Conservation (phyloP, 2,797 vertebrate species). For the Neosilurus mollespiculum region DNA sequence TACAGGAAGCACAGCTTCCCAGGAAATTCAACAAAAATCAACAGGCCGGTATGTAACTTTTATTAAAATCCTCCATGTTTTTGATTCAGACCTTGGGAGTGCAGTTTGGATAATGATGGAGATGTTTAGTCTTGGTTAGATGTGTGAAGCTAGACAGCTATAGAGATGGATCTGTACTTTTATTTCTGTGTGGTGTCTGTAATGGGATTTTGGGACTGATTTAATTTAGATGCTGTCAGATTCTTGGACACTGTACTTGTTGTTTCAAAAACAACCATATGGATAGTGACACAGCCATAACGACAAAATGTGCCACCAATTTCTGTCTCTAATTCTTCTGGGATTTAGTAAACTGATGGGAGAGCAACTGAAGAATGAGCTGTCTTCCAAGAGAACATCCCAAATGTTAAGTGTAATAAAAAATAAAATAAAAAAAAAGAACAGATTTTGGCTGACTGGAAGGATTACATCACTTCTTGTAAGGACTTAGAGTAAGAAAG, state of each 20-base stretch:
- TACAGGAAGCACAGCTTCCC: constrained; percentile 47
- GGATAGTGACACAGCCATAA: not conserved
- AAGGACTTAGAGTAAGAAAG: constrained; percentile 1
- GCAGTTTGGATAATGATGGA: constrained; percentile 1
- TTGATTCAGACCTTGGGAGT: not conserved
- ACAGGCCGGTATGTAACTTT: not conserved
- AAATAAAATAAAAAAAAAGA: too few relatives aligned
- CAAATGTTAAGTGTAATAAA: constrained; percentile 14
- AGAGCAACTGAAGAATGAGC: constrained; percentile 23
- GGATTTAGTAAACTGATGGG: constrained; percentile 4
- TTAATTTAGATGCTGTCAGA: constrained; percentile 17
- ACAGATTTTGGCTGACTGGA: not conserved
- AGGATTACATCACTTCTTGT: not conserved
- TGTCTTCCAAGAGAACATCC: not conserved
- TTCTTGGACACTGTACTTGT: not conserved
- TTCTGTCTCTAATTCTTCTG: constrained; percentile 10
- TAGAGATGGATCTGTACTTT: not conserved
- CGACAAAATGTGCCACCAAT: constrained; percentile 13
- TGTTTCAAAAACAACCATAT: constrained; percentile 8
- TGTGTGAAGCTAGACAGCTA: not conserved
- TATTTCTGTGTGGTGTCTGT: constrained; percentile 13
- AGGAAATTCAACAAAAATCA: constrained; percentile 13
- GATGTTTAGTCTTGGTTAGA: constrained; percentile 1
- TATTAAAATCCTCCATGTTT: constrained; percentile 1
- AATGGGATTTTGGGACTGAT: constrained; percentile 7